phyloP scores from a whole-genome alignment of 2,113 vertebrate species.

The Pteronura brasiliensis region DNA sequence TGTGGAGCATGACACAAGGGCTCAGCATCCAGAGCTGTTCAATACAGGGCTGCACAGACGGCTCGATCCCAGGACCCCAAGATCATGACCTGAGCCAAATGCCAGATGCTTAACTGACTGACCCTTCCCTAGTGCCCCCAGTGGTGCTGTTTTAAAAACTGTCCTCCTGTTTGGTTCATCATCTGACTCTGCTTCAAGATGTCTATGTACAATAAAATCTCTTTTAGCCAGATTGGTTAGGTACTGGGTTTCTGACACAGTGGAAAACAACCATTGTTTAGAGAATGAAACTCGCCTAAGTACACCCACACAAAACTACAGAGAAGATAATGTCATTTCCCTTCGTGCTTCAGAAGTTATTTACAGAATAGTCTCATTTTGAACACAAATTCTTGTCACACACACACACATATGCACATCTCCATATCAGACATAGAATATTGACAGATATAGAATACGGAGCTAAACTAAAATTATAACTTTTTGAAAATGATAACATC shows the following conservation, averaged over 20 bases:
- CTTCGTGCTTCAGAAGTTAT: not conserved
- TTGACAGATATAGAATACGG: not conserved
- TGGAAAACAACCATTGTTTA: constrained; percentile 8
- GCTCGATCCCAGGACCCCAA: not conserved
- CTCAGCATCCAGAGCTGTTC: not conserved
- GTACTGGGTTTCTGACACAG: not conserved
- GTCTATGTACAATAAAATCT: constrained; percentile 2
- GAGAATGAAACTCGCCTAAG: constrained; percentile 25
- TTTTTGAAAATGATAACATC: not conserved
- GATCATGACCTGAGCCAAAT: not conserved
- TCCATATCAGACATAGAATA: not conserved
- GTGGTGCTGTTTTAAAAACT: constrained; percentile 15
- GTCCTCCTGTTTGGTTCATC: not conserved
- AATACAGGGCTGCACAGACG: not conserved
- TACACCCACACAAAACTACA: not conserved
- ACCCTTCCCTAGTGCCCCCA: not conserved
- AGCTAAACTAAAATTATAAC: not conserved
- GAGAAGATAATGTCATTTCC: constrained; percentile 15
- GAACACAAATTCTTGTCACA: constrained; percentile 6
- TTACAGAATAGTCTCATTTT: constrained; percentile 33
- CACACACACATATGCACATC: not conserved
- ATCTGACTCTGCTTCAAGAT: constrained; percentile 25
- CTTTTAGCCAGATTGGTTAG: constrained; percentile 20
- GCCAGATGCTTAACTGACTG: not conserved
- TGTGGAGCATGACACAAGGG: not conserved